Percentiles rank a stretch among this genome's conserved stretches.
These are phyloP conservation scores for Premnoplex brunnescens DNA, from an alignment of 2,797 vertebrate species.

Conservation along the genomic window DNA sequence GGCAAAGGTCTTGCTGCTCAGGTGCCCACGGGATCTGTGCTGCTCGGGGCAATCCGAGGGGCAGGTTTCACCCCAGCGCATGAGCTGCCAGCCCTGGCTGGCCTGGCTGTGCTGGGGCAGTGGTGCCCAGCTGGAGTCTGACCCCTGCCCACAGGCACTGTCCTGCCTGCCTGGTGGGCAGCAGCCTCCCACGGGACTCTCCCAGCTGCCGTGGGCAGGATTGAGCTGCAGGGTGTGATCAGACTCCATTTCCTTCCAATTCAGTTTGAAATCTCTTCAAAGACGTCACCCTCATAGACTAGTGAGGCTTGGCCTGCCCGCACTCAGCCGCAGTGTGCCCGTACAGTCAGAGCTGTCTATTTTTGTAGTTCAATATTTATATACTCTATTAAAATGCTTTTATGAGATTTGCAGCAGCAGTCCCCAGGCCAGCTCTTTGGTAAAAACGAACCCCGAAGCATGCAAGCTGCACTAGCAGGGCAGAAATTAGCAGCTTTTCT, in stretches of 20 bases:
- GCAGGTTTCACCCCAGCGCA: accelerated
- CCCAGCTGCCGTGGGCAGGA: accelerated
- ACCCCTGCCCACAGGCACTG: neutral
- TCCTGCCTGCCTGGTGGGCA: neutral
- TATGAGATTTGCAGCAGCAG: constrained; percentile 1
- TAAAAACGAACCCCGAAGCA: neutral
- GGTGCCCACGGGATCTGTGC: accelerated
- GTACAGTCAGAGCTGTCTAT: constrained; percentile 44
- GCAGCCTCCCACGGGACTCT: neutral
- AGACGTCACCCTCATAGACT: neutral
- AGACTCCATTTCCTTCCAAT: neutral
- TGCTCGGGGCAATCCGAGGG: neutral
- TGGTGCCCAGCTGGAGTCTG: accelerated
- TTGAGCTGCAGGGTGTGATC: neutral
- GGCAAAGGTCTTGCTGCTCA: neutral
- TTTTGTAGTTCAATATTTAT: constrained; percentile 63
- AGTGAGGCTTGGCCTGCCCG: neutral
- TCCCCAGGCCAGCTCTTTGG: neutral
- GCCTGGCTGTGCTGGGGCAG: neutral
- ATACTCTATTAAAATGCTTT: constrained; percentile 43
- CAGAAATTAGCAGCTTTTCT: neutral
- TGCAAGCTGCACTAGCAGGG: neutral
- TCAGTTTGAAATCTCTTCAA: neutral
- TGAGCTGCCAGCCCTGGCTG: neutral
- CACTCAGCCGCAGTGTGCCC: neutral